Evolutionary conservation across 64 coral and sea anemone species (phyloP), one percentile per base, ranked within the genome.

Genomic region (Montipora efflorescens): DNA sequence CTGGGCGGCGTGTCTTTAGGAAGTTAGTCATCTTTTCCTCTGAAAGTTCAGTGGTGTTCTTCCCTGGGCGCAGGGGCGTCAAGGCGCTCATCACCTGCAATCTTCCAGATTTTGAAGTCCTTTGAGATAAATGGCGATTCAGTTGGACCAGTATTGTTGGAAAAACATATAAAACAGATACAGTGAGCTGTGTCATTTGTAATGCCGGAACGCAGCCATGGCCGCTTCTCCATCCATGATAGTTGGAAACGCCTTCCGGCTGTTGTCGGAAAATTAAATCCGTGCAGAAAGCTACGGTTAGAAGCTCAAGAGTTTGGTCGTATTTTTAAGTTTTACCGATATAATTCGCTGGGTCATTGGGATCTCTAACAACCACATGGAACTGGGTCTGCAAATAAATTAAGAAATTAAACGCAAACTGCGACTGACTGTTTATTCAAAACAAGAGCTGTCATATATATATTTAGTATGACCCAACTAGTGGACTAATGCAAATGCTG

Each of bases 61-160:
- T 82, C 89, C 81, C 78, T 91, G 14, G n/a, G 68, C 64, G 43
- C 81, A 91, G 81, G 77, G 23, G 67, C 59, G 59, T 91, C 89
- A 68, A 83, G 89, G 89, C 81, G 81, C 43, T 82, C 77, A 52
- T 80, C 89, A 43, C 79, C 79, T 15, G 89, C 89, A 83, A 83
- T 91, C 64, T 82, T 90, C 88, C 88, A 90, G 88, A 48, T 90
- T 90, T 80, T 90, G 43, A 90, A 90, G 64, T 76, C 76, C 21
- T 75, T 80, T 47, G 88, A 90, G 25, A 78, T 78, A 90, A 90
- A 90, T 58, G 90, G 80, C 83, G 79, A 61, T 92, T 92, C 90
- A 84, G 83, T 92, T 84, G 79, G 90, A 47, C 49, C 50, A 70
- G 58, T 74, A 81, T 62, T 84, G 50, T 75, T 92, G 79, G 67